phyloP scores from a whole-genome alignment of 2,113 vertebrate species.

The Asarcornis scutulata region DNA sequence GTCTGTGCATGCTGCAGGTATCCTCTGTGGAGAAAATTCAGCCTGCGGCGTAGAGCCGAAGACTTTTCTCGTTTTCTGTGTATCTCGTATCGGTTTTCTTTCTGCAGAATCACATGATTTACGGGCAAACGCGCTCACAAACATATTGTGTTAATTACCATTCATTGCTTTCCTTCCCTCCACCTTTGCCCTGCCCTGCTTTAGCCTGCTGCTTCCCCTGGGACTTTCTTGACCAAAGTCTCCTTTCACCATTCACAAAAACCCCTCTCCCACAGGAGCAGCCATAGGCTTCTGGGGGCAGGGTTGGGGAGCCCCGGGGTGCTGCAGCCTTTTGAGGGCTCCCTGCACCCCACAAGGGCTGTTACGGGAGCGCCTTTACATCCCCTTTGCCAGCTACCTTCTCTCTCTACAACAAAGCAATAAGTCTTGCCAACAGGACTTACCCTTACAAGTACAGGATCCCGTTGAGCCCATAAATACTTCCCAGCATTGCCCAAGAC shows the following conservation, averaged over 20 bases:
- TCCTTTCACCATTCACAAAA: neutral
- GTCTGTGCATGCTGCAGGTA: neutral
- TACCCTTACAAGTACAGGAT: constrained; percentile 38
- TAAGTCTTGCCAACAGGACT: constrained; percentile 29
- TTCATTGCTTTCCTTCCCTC: neutral
- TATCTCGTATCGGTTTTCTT: neutral
- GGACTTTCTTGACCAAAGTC: neutral
- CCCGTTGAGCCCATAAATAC: neutral
- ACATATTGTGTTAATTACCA: neutral
- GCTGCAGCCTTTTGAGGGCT: neutral
- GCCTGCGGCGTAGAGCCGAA: neutral
- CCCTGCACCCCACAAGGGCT: neutral
- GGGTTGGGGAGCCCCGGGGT: neutral
- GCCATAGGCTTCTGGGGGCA: neutral
- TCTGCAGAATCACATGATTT: neutral
- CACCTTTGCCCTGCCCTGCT: neutral
- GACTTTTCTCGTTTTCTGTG: neutral
- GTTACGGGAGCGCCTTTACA: neutral
- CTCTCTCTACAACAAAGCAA: neutral
- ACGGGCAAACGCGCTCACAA: neutral
- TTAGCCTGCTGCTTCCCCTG: neutral
- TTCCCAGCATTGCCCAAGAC: neutral
- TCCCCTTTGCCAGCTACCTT: neutral
- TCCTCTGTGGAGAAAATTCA: neutral
- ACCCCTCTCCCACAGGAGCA: accelerated